A percentile compares a stretch with the other conserved stretches of the same genome.
Evolutionary conservation across 2,888 invertebrate genomes (phyloP).

Genomic region (Noctua comes): DNA sequence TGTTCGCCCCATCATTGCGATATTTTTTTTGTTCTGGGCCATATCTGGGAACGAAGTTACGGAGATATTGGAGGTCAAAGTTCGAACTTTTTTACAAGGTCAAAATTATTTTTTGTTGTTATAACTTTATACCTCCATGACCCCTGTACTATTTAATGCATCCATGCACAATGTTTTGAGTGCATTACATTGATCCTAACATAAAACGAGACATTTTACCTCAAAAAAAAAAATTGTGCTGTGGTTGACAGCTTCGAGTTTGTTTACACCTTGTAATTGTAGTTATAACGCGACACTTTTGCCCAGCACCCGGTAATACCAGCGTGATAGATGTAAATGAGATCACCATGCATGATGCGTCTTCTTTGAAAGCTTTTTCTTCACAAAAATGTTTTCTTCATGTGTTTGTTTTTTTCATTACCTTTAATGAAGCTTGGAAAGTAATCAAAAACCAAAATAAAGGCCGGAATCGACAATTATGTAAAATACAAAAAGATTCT

Average conservation of each 20-base stretch:
- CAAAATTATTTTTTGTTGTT: no score
- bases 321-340: not conserved
- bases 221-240: no score
- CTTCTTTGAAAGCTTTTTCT: no score
- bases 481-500: slow-evolving; percentile 59
- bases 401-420: no score
- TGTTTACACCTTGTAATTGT: not conserved
- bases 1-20: no score
- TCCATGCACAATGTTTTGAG: not conserved
- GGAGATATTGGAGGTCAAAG: not conserved
- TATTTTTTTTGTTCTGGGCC: not conserved
- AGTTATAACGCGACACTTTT: not conserved
- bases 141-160: no score
- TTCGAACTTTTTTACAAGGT: not conserved
- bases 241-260: not conserved
- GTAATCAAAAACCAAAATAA: not conserved
- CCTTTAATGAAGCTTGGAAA: not conserved
- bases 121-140: no score
- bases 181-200: not conserved
- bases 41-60: not conserved
- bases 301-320: not conserved
- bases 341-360: not conserved
- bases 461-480: slow-evolving; percentile 78
- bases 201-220: not conserved
- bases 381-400: no score